These are phyloP conservation scores for Crocodylus rhombifer DNA, from an alignment of 2,797 vertebrate genomes.

Conservation along the genomic window DNA sequence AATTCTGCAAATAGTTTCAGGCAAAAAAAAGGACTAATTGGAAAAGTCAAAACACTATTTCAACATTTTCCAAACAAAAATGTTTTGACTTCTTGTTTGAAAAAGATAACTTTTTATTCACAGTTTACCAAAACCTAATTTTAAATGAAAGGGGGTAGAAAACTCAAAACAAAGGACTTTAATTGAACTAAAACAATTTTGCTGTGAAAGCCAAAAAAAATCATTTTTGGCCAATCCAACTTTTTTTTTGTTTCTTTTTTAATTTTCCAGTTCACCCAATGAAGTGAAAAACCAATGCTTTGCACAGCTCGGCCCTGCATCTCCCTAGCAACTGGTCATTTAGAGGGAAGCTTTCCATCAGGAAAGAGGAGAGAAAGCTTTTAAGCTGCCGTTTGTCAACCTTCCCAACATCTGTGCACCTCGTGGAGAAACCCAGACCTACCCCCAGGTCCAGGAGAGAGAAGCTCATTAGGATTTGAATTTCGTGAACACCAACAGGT, in stretches of 20 bases:
- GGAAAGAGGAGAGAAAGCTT: neutral
- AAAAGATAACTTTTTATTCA: conserved; percentile 55
- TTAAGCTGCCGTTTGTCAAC: neutral
- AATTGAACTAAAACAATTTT: neutral
- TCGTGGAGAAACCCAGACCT: neutral
- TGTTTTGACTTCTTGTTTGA: conserved; percentile 67
- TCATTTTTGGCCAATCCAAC: conserved; percentile 33
- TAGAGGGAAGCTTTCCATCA: neutral
- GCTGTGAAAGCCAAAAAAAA: conserved; percentile 52
- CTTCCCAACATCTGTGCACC: neutral
- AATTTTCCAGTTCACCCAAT: neutral
- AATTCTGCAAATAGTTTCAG: conserved; percentile 30
- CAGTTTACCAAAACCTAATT: conserved; percentile 50
- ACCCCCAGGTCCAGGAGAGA: neutral
- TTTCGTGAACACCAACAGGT: neutral
- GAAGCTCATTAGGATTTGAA: neutral
- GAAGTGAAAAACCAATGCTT: conserved; percentile 52
- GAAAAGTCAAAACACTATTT: conserved; percentile 61
- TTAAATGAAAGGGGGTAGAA: conserved; percentile 54
- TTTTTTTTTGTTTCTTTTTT: conserved; percentile 29
- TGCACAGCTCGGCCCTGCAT: conserved; percentile 33
- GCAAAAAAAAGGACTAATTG: neutral
- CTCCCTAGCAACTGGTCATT: neutral
- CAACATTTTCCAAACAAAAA: conserved; percentile 60
- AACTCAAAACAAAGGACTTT: conserved; percentile 22